Evolutionary conservation across 2,797 vertebrate genomes (phyloP), one percentile per base, ranked within the genome.

Genomic region (Sandelia bainsii): DNA sequence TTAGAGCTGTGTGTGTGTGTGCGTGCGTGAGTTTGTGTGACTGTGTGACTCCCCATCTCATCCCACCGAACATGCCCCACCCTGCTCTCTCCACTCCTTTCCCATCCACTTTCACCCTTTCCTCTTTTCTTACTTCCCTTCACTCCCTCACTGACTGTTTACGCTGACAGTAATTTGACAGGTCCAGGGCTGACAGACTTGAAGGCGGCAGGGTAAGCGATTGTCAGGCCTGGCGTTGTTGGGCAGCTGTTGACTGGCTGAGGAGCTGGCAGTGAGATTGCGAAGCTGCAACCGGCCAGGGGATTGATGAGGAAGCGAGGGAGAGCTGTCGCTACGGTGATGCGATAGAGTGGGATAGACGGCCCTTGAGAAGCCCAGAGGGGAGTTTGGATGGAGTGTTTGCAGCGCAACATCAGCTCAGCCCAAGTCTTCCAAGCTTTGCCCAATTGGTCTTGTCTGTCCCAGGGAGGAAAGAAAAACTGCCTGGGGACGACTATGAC

Each of bases 121-220:
- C 72, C 57, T 71, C 73, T 72, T 80, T 64, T 62, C 60, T 66
- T 64, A 50, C 71, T 48, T 64, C 50, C 61, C 61, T 39, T 54
- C 27, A 19, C 22, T 9, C 56, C 20, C 50, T 32, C 50, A 59
- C 39, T 8, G 59, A 78, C 80, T 86, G 83, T 88, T 88, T 85
- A 83, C 53, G 52, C 75, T 92, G 93, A 91, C 93, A 93, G 90
- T 93, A 92, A 93, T 93, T 93, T 94, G 94, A 94, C 92, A 92
- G 89, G 89, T 77, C 77, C 48, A 17, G 79, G 82, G 87, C 86
- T 93, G 93, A 93, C 92, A 91, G 92, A 92, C 91, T 87, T 90
- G 83, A 88, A 90, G 89, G 87, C 82, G 79, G 90, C 82, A 72
- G 88, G 88, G 87, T 92, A 92, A 93, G 91, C 86, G 92, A 93